phyloP scores from a whole-genome alignment of 2,888 invertebrate species.

The Phengaris alcon region DNA sequence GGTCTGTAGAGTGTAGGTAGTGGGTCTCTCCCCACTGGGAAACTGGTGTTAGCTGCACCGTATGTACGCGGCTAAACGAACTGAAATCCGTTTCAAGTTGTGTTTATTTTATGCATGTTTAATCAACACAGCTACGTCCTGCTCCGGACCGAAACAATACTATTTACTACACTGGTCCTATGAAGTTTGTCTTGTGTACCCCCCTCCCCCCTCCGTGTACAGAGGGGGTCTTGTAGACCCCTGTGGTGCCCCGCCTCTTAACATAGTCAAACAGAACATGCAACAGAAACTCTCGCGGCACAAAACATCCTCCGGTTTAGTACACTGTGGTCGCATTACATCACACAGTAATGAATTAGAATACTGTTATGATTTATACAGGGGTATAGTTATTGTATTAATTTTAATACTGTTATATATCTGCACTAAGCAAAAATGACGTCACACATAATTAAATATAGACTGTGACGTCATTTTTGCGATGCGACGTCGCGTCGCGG shows the following conservation, averaged over 20 bases:
- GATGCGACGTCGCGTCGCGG: too few species aligned
- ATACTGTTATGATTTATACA: background rate
- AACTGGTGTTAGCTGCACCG: background rate
- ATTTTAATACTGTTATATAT: background rate
- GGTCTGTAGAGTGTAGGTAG: background rate
- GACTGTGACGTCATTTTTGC: too few species aligned
- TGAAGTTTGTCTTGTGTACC: background rate
- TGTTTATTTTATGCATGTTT: conserved; percentile 13
- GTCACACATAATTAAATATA: too few species aligned
- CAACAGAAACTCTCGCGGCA: background rate
- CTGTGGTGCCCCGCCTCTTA: background rate
- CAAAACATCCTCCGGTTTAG: conserved; percentile 1
- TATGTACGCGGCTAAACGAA: background rate
- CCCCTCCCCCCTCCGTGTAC: background rate
- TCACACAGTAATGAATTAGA: background rate
- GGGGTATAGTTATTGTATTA: background rate
- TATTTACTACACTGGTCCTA: background rate
- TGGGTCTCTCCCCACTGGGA: background rate
- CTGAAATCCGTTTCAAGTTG: background rate
- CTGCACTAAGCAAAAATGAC: too few species aligned
- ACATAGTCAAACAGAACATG: conserved; percentile 5
- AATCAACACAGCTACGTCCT: background rate
- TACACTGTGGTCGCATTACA: background rate
- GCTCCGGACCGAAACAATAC: conserved; percentile 4
- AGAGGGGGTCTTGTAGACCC: background rate